Conservation (phyloP, 2,113 vertebrate species). For the Thalassoma bifasciatum region DNA sequence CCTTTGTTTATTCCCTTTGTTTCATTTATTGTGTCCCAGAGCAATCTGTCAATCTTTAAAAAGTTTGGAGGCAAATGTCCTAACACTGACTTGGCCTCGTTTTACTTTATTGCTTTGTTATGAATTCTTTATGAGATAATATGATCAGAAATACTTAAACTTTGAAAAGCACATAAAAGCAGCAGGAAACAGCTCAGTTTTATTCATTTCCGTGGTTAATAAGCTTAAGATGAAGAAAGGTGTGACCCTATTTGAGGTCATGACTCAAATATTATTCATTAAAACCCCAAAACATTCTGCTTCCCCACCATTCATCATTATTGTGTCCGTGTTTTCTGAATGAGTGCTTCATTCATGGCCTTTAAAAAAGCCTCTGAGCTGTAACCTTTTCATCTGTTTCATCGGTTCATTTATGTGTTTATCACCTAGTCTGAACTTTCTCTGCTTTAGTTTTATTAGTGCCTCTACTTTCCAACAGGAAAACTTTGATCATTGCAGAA, state of each 20-base stretch:
- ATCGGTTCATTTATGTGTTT: background rate
- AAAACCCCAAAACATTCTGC: background rate
- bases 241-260: background rate
- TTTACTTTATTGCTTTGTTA: conserved; percentile 30
- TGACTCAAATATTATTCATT: background rate
- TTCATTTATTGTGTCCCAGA: conserved; percentile 69
- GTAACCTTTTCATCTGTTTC: background rate
- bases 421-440: conserved; percentile 5
- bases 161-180: conserved; percentile 10
- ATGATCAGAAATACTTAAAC: conserved; percentile 24
- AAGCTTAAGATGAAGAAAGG: background rate
- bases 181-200: conserved; percentile 2
- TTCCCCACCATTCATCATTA: background rate
- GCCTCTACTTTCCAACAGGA: background rate
- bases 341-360: background rate
- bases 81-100: conserved; percentile 27
- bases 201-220: conserved; percentile 1
- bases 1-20: conserved; percentile 51
- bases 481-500: conserved; percentile 1
- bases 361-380: background rate
- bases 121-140: conserved; percentile 65
- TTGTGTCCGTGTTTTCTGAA: background rate
- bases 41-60: conserved; percentile 70
- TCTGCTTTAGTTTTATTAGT: background rate
- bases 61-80: conserved; percentile 46